These are phyloP conservation scores for Standfussiana lucernea DNA, from an alignment of 2,888 invertebrate genomes.

Conservation along the genomic window DNA sequence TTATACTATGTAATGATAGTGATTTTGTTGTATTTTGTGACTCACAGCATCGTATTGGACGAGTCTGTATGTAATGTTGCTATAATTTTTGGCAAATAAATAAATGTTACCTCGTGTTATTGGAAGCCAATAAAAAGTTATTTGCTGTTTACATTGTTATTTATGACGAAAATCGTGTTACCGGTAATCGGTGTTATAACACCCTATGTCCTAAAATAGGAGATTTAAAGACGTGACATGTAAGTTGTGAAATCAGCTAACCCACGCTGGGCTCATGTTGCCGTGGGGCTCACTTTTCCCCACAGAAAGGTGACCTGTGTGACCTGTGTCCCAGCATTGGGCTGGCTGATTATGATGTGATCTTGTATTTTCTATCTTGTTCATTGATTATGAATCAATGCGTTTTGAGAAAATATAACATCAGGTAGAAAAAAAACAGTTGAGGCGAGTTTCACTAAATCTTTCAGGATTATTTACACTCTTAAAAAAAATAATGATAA, in stretches of 20 bases:
- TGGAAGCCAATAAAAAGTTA: neutral
- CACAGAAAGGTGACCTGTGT: fast-evolving
- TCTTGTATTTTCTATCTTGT: no score
- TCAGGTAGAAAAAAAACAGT: neutral
- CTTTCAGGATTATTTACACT: neutral
- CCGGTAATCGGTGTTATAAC: neutral
- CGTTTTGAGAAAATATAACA: neutral
- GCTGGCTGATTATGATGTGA: no score
- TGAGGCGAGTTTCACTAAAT: neutral
- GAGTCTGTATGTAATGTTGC: no score
- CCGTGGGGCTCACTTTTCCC: neutral
- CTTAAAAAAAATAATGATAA: neutral
- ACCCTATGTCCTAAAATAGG: no score
- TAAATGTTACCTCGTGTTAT: neutral
- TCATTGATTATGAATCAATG: neutral
- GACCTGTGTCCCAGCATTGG: neutral
- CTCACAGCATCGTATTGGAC: no score
- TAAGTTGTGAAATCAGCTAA: neutral
- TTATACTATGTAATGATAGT: no score
- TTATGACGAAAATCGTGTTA: neutral
- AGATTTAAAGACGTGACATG: no score
- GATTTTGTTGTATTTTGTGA: no score
- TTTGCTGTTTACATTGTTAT: neutral
- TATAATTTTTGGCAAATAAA: no score
- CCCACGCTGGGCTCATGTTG: neutral